Evolutionary conservation across 2,888 invertebrate genomes (phyloP).

Genomic region (Sesamia inferens): DNA sequence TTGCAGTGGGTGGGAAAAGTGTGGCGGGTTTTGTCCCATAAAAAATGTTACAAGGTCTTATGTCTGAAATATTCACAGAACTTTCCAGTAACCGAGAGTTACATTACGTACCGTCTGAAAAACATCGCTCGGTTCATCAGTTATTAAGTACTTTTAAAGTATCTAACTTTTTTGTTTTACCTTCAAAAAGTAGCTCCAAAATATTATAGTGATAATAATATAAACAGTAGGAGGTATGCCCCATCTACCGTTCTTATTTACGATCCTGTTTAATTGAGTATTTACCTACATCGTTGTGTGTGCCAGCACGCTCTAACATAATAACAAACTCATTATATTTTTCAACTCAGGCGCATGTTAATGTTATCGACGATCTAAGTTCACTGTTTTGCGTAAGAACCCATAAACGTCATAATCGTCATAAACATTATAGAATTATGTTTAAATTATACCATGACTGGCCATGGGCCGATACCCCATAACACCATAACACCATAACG

Average conservation of each 20-base stretch:
- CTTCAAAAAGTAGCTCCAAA: too few relatives aligned
- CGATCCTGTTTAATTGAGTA: slow-evolving; percentile 14
- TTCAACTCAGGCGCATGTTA: slow-evolving; percentile 43
- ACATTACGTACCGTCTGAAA: neutral
- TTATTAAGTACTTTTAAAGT: too few relatives aligned
- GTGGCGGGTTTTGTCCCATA: too few relatives aligned
- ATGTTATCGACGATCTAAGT: slow-evolving; percentile 50
- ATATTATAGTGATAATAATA: too few relatives aligned
- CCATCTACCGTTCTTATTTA: neutral
- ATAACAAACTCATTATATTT: slow-evolving; percentile 49
- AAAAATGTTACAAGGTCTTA: too few relatives aligned
- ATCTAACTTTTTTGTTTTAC: too few relatives aligned
- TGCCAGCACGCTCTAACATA: slow-evolving; percentile 28
- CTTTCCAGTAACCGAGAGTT: neutral
- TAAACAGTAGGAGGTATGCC: too few relatives aligned
- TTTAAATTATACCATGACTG: slow-evolving; percentile 63
- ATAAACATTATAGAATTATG: slow-evolving; percentile 68
- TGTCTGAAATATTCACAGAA: neutral
- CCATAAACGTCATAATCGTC: slow-evolving; percentile 60
- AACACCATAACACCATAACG: slow-evolving; percentile 50
- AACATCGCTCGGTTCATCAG: too few relatives aligned
- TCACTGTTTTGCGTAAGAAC: slow-evolving; percentile 57
- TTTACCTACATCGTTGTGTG: slow-evolving; percentile 22
- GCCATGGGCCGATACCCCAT: slow-evolving; percentile 48
- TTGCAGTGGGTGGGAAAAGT: too few relatives aligned